Conservation (phyloP, 2,888 invertebrate species). For the Sphaerophoria rueppellii region DNA sequence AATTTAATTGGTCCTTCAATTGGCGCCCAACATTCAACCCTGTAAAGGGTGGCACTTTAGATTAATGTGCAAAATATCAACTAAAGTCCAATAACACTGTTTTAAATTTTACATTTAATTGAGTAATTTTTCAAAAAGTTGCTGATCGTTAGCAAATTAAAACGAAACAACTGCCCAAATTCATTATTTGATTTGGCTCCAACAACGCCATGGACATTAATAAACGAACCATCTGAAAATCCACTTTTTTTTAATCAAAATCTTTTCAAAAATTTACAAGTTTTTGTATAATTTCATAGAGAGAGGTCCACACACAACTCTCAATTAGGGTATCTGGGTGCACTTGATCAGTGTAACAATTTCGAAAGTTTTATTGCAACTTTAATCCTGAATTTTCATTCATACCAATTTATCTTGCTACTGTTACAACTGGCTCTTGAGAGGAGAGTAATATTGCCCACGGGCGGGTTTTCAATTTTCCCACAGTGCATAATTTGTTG, state of each 20-base stretch:
- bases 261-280: background rate
- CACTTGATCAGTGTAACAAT: constrained; percentile 14
- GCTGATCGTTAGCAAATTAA: background rate
- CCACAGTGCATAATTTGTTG: constrained; percentile 19
- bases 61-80: background rate
- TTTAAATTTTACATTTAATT: background rate
- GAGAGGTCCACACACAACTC: background rate
- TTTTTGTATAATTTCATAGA: background rate
- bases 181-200: background rate
- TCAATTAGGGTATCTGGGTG: background rate
- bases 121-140: constrained; percentile 10
- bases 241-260: background rate
- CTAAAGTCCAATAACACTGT: background rate
- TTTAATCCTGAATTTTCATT: background rate
- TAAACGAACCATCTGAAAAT: background rate
- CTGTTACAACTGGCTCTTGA: background rate
- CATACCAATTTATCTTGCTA: background rate
- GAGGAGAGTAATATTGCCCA: background rate
- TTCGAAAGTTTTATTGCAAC: constrained; percentile 33
- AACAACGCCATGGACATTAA: background rate
- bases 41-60: background rate
- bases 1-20: background rate
- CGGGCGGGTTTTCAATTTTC: background rate
- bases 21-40: constrained; percentile 6
- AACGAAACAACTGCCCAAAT: background rate